These are phyloP conservation scores for Natrix natrix DNA, from an alignment of 2,797 vertebrate genomes.

Conservation along the genomic window DNA sequence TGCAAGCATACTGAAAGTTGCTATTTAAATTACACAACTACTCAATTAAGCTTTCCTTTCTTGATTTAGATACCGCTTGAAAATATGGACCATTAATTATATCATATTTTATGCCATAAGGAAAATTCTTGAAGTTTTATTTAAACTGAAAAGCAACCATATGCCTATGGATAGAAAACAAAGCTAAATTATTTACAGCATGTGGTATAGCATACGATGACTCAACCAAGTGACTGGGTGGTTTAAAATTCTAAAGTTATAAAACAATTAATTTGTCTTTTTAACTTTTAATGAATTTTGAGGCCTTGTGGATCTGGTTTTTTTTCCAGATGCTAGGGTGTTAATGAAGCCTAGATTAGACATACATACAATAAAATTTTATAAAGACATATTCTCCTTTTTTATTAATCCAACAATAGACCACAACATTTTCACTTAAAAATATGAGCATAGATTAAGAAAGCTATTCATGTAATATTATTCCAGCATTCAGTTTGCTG, in stretches of 20 bases:
- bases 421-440: neutral
- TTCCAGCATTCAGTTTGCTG: neutral
- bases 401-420: neutral
- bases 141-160: neutral
- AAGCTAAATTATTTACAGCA: neutral
- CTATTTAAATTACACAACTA: neutral
- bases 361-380: neutral
- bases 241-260: neutral
- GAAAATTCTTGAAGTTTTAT: neutral
- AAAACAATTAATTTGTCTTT: neutral
- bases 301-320: neutral
- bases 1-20: neutral
- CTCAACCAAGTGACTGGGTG: neutral
- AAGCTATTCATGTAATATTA: neutral
- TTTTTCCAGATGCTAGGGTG: neutral
- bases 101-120: neutral
- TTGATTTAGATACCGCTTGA: neutral
- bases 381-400: neutral
- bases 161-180: neutral
- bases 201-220: neutral
- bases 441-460: neutral
- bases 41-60: neutral
- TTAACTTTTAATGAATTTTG: neutral
- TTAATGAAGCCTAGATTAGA: neutral
- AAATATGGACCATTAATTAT: neutral